These are phyloP conservation scores for Naso thynnoides DNA, from an alignment of 2,797 vertebrate genomes.

Conservation along the genomic window DNA sequence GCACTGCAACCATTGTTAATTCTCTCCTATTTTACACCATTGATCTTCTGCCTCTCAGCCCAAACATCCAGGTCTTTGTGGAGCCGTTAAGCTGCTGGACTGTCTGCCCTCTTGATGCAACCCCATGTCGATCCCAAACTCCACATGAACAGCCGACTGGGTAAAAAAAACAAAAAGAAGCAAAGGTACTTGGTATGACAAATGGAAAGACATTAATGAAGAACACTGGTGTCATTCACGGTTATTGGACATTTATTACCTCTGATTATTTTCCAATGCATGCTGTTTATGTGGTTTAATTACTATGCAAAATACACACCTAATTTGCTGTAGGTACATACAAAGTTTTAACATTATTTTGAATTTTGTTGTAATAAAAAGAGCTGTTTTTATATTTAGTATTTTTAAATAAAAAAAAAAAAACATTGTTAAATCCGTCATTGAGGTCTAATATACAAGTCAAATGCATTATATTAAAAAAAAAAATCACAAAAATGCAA, in stretches of 20 bases:
- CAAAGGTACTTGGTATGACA: constrained; percentile 8
- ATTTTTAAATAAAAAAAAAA: no score
- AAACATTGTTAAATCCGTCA: no score
- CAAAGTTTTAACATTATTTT: no score
- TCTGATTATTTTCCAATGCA: background rate
- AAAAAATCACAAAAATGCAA: no score
- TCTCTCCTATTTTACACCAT: constrained; percentile 78
- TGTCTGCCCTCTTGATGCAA: constrained; percentile 63
- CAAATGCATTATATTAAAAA: no score
- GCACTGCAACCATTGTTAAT: constrained; percentile 74
- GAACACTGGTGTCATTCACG: constrained; percentile 3
- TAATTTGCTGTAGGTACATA: no score
- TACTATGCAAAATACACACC: background rate
- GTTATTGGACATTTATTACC: background rate
- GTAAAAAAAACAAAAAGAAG: constrained; percentile 23
- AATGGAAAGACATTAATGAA: constrained; percentile 6
- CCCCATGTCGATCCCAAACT: constrained; percentile 59
- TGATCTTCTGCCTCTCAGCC: constrained; percentile 77
- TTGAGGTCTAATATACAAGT: no score
- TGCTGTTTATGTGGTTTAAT: background rate
- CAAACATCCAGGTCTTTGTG: constrained; percentile 72
- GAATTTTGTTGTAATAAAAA: no score
- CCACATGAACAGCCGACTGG: constrained; percentile 32
- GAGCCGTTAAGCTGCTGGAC: constrained; percentile 74
- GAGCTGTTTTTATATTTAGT: no score